Evolutionary conservation across 2,797 vertebrate genomes (phyloP).

Genomic region (Phrynocephalus vlangalii): DNA sequence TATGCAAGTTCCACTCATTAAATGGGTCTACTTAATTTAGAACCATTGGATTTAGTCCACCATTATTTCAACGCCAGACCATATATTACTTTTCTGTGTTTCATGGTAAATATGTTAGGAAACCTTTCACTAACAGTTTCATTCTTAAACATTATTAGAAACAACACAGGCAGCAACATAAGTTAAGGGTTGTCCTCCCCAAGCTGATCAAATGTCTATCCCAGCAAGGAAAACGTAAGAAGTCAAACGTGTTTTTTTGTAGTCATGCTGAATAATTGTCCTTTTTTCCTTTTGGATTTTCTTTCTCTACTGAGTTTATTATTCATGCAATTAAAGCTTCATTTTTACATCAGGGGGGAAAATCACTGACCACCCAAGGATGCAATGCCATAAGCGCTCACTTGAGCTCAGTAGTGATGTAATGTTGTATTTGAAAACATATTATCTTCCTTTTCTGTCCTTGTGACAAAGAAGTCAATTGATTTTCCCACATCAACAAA

Average conservation of each 20-base stretch:
- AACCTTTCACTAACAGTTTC: conserved; percentile 34
- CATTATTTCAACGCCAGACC: neutral
- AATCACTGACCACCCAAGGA: conserved; percentile 48
- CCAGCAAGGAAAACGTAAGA: conserved; percentile 19
- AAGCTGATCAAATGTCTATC: neutral
- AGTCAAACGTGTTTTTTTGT: conserved; percentile 6
- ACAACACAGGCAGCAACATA: neutral
- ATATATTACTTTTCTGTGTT: conserved; percentile 1
- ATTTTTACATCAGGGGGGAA: conserved; percentile 40
- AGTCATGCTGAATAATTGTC: neutral
- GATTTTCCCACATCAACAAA: conserved; percentile 35
- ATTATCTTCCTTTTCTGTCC: conserved; percentile 34
- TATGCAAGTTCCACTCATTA: neutral
- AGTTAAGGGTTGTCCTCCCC: conserved; percentile 21
- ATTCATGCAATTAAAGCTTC: conserved; percentile 28
- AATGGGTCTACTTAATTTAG: neutral
- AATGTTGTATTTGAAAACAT: conserved; percentile 53
- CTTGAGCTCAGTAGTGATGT: conserved; percentile 46
- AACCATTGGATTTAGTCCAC: neutral
- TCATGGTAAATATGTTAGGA: neutral
- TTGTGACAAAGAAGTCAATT: conserved; percentile 46
- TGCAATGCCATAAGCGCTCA: conserved; percentile 34
- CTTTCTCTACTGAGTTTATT: conserved; percentile 36
- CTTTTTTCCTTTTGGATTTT: conserved; percentile 11
- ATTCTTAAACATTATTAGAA: conserved; percentile 9